phyloP scores from a whole-genome alignment of 23 tunicate genomes.

The Trididemnum miniatum region DNA sequence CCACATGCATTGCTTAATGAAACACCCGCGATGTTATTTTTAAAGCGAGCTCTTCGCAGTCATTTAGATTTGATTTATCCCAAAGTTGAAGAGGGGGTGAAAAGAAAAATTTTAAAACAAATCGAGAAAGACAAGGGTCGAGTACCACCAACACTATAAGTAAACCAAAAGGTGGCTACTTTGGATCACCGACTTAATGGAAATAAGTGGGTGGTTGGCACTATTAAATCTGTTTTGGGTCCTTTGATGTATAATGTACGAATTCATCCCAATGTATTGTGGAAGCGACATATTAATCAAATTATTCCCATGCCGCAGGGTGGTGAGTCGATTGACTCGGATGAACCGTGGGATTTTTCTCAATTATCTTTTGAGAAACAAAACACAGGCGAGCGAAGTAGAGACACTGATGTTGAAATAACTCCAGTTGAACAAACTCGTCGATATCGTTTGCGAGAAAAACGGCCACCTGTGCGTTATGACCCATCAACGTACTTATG shows the following conservation, averaged over 20 bases:
- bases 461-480: too few relatives aligned
- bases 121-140: neutral
- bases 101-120: neutral
- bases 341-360: too few relatives aligned
- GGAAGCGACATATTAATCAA: neutral
- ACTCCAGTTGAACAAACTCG: too few relatives aligned
- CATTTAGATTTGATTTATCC: neutral
- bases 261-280: neutral
- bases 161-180: neutral
- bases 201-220: constrained; percentile 2
- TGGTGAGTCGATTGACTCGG: too few relatives aligned
- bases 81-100: neutral
- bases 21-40: neutral
- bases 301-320: neutral
- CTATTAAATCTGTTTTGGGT: neutral
- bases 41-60: neutral
- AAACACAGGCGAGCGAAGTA: too few relatives aligned
- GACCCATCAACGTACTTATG: too few relatives aligned
- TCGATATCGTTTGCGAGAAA: too few relatives aligned
- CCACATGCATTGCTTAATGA: neutral
- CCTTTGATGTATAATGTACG: neutral
- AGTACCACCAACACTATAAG: neutral
- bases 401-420: too few relatives aligned
- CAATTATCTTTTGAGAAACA: too few relatives aligned
- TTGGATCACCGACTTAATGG: neutral